phyloP scores from a whole-genome alignment of 2,888 invertebrate species.

The Thera britannica region DNA sequence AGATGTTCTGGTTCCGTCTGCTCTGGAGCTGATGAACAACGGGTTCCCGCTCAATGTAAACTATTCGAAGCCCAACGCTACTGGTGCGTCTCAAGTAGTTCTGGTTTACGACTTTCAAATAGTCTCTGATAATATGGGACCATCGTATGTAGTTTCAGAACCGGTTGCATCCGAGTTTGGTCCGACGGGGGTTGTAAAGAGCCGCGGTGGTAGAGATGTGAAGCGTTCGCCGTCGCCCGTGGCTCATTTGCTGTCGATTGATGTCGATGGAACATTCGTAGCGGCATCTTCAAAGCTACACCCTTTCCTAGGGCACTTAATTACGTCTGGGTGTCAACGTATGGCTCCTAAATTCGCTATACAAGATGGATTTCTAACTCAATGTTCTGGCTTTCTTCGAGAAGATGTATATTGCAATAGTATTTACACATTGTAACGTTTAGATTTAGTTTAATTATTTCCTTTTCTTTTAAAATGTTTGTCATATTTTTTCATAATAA shows the following conservation, averaged over 20 bases:
- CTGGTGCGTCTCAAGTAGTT: constrained; percentile 53
- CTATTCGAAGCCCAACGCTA: constrained; percentile 31
- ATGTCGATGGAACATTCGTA: constrained; percentile 66
- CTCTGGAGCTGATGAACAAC: constrained; percentile 10
- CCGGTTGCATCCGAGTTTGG: constrained; percentile 27
- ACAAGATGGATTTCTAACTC: constrained; percentile 58
- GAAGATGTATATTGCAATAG: constrained; percentile 67
- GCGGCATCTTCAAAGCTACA: constrained; percentile 63
- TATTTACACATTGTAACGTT: constrained; percentile 62
- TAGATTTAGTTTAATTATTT: constrained; percentile 30
- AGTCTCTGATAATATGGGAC: constrained; percentile 50
- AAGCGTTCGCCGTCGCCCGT: constrained; percentile 23
- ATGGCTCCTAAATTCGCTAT: constrained; percentile 63
- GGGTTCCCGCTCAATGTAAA: not conserved
- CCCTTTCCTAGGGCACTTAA: constrained; percentile 64
- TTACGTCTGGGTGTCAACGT: constrained; percentile 58
- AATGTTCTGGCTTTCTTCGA: constrained; percentile 60
- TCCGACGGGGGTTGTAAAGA: not conserved
- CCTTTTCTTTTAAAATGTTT: constrained; percentile 18
- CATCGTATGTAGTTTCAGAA: constrained; percentile 48
- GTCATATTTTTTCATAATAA: constrained; percentile 13
- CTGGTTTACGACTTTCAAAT: constrained; percentile 61
- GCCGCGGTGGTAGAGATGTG: constrained; percentile 17
- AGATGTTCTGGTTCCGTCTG: not conserved
- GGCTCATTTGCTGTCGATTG: constrained; percentile 56